These are phyloP conservation scores for Cryptocephalus moraei DNA, from an alignment of 2,888 invertebrate genomes.

Conservation along the genomic window DNA sequence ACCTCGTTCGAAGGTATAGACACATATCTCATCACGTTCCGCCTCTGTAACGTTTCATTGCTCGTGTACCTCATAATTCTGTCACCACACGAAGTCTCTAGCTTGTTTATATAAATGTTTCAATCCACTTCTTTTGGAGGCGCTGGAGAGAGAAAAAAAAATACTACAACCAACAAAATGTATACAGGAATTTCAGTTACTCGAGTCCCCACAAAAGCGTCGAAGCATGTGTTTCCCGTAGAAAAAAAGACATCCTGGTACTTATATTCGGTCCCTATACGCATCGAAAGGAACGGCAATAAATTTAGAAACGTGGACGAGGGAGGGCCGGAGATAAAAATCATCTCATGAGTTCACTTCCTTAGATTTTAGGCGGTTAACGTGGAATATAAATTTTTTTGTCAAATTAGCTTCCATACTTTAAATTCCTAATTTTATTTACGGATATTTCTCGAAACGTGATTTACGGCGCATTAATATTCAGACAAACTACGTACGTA, in stretches of 20 bases:
- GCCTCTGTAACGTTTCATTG: slow-evolving; percentile 9
- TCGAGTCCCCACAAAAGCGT: slow-evolving; percentile 21
- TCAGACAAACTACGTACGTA: slow-evolving; percentile 3
- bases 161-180: not conserved
- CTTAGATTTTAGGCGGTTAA: too few species aligned
- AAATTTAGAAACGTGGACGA: too few species aligned
- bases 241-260: slow-evolving; percentile 12
- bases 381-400: too few species aligned
- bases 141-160: slow-evolving; percentile 21
- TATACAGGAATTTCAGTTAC: slow-evolving; percentile 22
- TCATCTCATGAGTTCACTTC: too few species aligned
- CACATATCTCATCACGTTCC: not conserved
- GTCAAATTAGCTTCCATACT: too few species aligned
- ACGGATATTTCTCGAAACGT: too few species aligned
- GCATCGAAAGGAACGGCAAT: too few species aligned
- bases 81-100: slow-evolving; percentile 32
- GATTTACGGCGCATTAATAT: not conserved
- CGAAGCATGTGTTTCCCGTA: slow-evolving; percentile 20
- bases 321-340: too few species aligned
- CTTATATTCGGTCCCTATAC: too few species aligned
- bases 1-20: too few species aligned
- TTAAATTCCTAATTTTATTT: too few species aligned
- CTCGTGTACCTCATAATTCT: slow-evolving; percentile 35
- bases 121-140: slow-evolving; percentile 26
- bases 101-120: slow-evolving; percentile 35